Evolutionary conservation across 2,888 invertebrate genomes (phyloP).

Genomic region (Argyra leucocephala): DNA sequence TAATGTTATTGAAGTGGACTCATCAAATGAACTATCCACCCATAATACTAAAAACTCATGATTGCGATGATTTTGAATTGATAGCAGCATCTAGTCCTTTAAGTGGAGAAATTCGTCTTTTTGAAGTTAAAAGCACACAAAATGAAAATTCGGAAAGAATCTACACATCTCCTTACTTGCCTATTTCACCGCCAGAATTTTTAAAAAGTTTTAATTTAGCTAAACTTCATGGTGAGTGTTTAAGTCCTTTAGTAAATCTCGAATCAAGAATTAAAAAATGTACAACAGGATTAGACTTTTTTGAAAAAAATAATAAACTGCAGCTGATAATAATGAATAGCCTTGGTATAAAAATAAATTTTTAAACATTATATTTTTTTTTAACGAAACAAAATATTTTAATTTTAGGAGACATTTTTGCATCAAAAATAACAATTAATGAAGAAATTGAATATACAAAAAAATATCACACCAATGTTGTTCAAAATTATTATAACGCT

Average conservation of each 20-base stretch:
- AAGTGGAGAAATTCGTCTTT: constrained; percentile 33
- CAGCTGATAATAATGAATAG: constrained; percentile 33
- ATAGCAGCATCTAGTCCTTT: constrained; percentile 30
- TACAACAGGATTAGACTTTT: constrained; percentile 33
- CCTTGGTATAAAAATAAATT: constrained; percentile 27
- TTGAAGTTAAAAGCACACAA: constrained; percentile 26
- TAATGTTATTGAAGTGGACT: constrained; percentile 33
- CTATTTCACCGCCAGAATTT: constrained; percentile 32
- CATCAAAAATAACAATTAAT: neutral
- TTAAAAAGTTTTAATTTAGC: constrained; percentile 28
- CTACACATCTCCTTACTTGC: constrained; percentile 29
- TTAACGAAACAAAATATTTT: neutral
- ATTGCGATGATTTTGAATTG: constrained; percentile 28
- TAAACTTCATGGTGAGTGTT: constrained; percentile 25
- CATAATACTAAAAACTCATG: constrained; percentile 29
- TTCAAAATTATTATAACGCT: constrained; percentile 15
- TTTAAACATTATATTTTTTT: neutral
- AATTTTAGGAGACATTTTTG: constrained; percentile 7
- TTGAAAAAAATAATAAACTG: constrained; percentile 24
- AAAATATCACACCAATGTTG: constrained; percentile 9
- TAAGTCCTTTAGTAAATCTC: constrained; percentile 30
- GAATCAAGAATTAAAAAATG: constrained; percentile 30
- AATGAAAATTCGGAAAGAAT: constrained; percentile 17
- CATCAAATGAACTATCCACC: constrained; percentile 36
- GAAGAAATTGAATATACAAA: constrained; percentile 9